Base-by-base conservation (phyloP, 2,888 invertebrate genomes). In the Aricia artaxerxes region DNA sequence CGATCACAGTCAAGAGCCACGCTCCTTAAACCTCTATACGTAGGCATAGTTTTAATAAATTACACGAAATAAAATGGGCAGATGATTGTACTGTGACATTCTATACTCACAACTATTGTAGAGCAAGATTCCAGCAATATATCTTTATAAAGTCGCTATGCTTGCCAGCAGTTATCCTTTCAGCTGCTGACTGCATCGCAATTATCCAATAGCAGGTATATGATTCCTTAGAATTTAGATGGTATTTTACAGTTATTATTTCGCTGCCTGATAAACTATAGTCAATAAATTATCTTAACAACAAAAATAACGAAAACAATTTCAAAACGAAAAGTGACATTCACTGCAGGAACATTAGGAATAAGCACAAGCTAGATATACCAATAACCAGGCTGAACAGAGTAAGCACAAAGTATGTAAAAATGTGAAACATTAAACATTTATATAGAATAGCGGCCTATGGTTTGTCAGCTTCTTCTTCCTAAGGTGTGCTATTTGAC, bases 141-240 rank as follows among this genome's bases (percentile, higher is more conserved):
- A 44, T 73, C 73, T 73, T 73, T n/a, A 44, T 73, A 40, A 73
- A 16, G 73, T 24, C 73, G 73, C 73, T n/a, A 73, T 73, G n/a
- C 16, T 73, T 73, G 44, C 9, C 73, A 31, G 73, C 7, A 44
- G 73, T 44, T 73, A 44, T 40, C 40, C 73, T 73, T 38, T 69
- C 44, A n/a, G 73, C 40, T 44, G 5, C 44, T 44, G 73, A 73
- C 40, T 73, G 73, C 73, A 73, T 73, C 73, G 44, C 73, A 73
- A 73, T 73, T 73, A 73, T 73, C 44, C 44, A 73, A 73, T 73
- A 73, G 2, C 44, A 16, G 7, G 44, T 24, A 44, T 73, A 73
- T 3, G n/a, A 73, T n/a, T 6, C 16, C n/a, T 60, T 60, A 24
- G 24, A 24, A 24, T 24, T 24, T 24, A 60, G 5, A 61, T 9